phyloP scores from a whole-genome alignment of 2,797 vertebrate species.

The Anniella stebbinsi region DNA sequence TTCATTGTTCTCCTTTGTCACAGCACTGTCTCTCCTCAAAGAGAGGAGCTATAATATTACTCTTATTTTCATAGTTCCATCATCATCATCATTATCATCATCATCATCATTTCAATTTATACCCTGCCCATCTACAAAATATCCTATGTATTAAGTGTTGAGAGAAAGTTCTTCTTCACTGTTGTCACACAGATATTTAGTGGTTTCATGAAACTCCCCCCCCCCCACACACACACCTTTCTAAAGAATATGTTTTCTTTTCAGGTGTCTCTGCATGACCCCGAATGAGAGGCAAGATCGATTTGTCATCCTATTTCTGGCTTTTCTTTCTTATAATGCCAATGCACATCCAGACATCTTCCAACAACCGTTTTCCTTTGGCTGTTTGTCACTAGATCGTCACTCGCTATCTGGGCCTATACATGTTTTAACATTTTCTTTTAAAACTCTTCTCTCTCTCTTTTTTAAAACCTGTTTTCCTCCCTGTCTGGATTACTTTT shows the following conservation, averaged over 20 bases:
- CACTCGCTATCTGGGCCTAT: conserved; percentile 30
- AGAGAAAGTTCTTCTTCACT: background rate
- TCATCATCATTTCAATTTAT: too few relatives aligned
- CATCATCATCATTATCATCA: too few relatives aligned
- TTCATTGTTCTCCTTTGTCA: background rate
- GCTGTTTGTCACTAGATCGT: conserved; percentile 43
- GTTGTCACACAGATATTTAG: conserved; percentile 11
- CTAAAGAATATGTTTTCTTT: conserved; percentile 47
- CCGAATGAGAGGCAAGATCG: conserved; percentile 30
- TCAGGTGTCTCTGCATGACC: conserved; percentile 45
- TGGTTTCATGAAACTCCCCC: conserved; percentile 48
- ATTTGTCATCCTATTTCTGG: conserved; percentile 50
- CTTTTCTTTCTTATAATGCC: conserved; percentile 44
- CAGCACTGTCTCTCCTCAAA: background rate
- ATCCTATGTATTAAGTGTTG: background rate
- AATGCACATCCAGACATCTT: conserved; percentile 38
- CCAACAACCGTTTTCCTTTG: conserved; percentile 37
- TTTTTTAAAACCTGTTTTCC: background rate
- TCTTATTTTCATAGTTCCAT: conserved; percentile 29
- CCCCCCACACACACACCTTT: background rate
- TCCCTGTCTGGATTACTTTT: conserved; percentile 73
- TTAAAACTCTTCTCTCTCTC: background rate
- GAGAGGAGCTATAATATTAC: background rate
- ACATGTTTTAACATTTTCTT: conserved; percentile 25
- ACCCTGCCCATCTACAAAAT: too few relatives aligned